Evolutionary conservation across 2,113 vertebrate genomes (phyloP).

Genomic region (Campylomormyrus tamandua): DNA sequence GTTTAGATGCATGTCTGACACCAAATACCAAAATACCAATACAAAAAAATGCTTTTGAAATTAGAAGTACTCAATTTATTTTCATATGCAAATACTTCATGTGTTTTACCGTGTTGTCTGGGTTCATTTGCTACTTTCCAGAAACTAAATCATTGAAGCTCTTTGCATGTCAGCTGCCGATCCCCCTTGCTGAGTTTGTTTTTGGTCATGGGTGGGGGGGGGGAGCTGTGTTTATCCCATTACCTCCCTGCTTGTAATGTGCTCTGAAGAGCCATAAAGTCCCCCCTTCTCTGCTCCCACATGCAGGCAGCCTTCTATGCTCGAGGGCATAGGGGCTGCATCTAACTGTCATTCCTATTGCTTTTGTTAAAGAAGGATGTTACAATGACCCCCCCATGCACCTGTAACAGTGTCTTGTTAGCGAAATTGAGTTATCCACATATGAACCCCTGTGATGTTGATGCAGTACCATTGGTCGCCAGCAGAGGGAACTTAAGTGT

Average conservation of each 20-base stretch:
- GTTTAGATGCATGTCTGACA: no score
- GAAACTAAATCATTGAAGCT: neutral
- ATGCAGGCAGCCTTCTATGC: neutral
- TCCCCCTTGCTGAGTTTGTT: neutral
- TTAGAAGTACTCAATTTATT: neutral
- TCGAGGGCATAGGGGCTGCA: neutral
- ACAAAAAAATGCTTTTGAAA: no score
- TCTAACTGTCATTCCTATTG: neutral
- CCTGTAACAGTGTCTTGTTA: neutral
- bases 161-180: neutral
- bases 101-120: neutral
- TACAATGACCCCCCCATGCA: neutral
- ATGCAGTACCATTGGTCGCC: constrained; percentile 30
- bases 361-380: neutral
- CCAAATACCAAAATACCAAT: no score
- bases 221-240: neutral
- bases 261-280: neutral
- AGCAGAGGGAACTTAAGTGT: constrained; percentile 56
- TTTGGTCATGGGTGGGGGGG: neutral
- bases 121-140: neutral
- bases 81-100: neutral
- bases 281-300: neutral
- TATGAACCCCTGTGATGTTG: neutral
- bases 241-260: neutral
- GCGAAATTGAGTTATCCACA: neutral